phyloP scores from a whole-genome alignment of 2,113 vertebrate genomes.

The Illadopsis cleaveri region DNA sequence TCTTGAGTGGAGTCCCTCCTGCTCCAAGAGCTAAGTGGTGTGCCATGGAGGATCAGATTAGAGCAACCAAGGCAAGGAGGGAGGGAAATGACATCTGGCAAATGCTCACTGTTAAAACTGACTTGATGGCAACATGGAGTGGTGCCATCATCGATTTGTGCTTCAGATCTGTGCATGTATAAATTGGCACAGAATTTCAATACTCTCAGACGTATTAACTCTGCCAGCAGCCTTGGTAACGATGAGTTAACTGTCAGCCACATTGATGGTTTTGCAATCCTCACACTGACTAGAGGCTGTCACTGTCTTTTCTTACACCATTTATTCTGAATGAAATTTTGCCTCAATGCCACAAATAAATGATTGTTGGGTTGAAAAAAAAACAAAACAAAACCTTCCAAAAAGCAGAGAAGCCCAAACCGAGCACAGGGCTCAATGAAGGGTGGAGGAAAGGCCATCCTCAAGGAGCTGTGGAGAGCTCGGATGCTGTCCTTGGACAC shows the following conservation, averaged over 20 bases:
- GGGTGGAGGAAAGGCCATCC: not conserved
- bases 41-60: not conserved
- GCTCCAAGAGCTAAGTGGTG: not conserved
- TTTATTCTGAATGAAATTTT: slow-evolving; percentile 5
- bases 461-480: not conserved
- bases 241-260: slow-evolving; percentile 10
- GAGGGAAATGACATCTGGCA: not conserved
- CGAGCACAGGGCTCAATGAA: not conserved
- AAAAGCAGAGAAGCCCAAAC: not conserved
- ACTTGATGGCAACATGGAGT: not conserved
- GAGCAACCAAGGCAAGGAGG: not conserved
- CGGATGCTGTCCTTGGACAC: not conserved
- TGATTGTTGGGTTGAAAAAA: not conserved
- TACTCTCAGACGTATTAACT: not conserved
- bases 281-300: not conserved
- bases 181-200: not conserved
- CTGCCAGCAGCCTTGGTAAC: not conserved
- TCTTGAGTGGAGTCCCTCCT: not conserved
- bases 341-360: not conserved
- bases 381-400: not conserved
- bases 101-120: not conserved
- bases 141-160: not conserved
- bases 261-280: not conserved
- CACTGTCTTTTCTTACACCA: not conserved
- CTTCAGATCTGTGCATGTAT: not conserved